Base-by-base conservation (phyloP, 2,888 invertebrate genomes). In the Portevinia maculata region DNA sequence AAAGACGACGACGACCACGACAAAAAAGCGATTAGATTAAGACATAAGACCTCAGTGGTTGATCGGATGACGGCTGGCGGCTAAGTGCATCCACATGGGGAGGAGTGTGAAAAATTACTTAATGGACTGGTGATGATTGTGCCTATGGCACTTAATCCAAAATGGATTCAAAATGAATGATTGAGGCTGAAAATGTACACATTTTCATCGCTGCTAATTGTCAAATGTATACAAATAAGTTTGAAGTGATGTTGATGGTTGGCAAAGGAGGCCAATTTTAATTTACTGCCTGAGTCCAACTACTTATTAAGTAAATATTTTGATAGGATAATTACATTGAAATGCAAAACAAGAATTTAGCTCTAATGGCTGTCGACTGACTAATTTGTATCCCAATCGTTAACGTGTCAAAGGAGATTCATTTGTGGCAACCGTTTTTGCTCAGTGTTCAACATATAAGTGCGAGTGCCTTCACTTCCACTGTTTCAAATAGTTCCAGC, bases 41-140 rank as follows among this genome's bases (percentile, higher is more conserved):
- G 59, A 52, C 13, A 28, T 11, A 44, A 17, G 55, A 37, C 48
- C 32, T 30, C 17, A 57, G 41, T 34, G 55, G 48, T 57, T 24
- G 64, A 11, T 48, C 8, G 60, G 24, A 24, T 48, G 21, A 30
- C 19, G 21, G 21, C 19, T 21, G n/a, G 39, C 24, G 24, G 39
- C 52, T 75, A 75, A 75, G 74, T 75, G 74, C 74, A 59, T 75
- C 24, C 13, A 41, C 28, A 52, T 75, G 52, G 44, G 57, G 52
- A 59, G 73, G 57, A 64, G 73, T 74, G 73, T 74, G 73, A 74
- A 74, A 74, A 64, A 74, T 74, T 34, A 74, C 64, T 74, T 74
- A 74, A 74, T 74, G 73, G 73, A 57, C 57, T 48, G 39, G 55
- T 48, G 73, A 64, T 74, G 73, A 62, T 62, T 46, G 53, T 46